Conservation (phyloP, 2,888 invertebrate species). For the Lydus trimaculatus region DNA sequence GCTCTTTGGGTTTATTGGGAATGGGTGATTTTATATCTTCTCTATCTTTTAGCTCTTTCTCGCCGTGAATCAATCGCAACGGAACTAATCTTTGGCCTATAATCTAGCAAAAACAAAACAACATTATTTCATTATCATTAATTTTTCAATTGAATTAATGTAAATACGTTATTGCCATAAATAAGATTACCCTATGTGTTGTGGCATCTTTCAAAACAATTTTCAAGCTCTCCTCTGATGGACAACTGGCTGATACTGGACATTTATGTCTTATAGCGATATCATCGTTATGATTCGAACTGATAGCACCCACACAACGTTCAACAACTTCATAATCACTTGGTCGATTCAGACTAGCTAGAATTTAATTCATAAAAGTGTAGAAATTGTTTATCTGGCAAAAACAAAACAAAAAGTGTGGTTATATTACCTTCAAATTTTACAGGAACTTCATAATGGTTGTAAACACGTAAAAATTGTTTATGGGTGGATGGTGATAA, state of each 20-base stretch:
- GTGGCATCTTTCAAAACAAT: not conserved
- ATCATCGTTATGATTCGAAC: not conserved
- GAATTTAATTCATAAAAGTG: constrained; percentile 8
- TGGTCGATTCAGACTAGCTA: not conserved
- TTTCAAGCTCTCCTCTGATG: not conserved
- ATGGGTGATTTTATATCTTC: not conserved
- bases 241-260: not conserved
- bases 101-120: not conserved
- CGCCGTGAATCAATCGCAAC: not conserved
- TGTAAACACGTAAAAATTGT: constrained; percentile 82
- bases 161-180: too few relatives aligned
- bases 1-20: not conserved
- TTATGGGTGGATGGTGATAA: constrained; percentile 80
- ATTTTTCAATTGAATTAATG: not conserved
- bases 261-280: not conserved
- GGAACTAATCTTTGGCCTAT: constrained; percentile 4
- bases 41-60: not conserved
- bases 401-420: not conserved
- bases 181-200: not conserved
- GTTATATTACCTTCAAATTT: constrained; percentile 75
- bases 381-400: not conserved
- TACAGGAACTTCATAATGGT: constrained; percentile 84
- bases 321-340: constrained; percentile 4
- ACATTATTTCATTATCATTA: not conserved
- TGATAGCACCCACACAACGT: constrained; percentile 11